phyloP scores from a whole-genome alignment of 2,888 invertebrate genomes.

The Ecdyonurus torrentis region DNA sequence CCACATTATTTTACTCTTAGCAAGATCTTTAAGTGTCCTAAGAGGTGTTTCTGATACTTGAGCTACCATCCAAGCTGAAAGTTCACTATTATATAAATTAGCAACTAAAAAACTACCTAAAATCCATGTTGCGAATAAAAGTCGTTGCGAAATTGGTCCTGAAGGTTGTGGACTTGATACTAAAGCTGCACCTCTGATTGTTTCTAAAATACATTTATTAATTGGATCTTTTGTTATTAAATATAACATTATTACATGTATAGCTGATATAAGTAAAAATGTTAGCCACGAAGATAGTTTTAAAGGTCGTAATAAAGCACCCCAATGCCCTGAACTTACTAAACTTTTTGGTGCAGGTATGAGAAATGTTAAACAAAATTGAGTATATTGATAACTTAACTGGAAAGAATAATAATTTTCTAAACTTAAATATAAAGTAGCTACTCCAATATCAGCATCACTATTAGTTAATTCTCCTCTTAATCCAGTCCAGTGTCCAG shows the following conservation, averaged over 20 bases:
- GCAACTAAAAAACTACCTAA: background rate
- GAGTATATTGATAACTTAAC: background rate
- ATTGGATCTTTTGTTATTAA: background rate
- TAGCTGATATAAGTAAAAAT: background rate
- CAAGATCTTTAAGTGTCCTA: background rate
- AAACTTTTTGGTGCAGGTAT: background rate
- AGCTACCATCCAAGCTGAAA: constrained; percentile 1
- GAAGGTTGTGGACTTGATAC: background rate
- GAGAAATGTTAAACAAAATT: background rate
- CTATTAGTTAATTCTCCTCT: background rate
- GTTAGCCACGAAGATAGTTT: background rate
- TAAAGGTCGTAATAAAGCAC: background rate
- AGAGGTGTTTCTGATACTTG: background rate
- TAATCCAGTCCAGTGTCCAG: constrained; percentile 1
- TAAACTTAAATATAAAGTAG: background rate
- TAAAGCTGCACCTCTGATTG: background rate
- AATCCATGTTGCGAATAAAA: background rate
- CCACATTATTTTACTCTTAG: background rate
- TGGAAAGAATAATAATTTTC: background rate
- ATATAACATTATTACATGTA: background rate
- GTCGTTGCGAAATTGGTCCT: background rate
- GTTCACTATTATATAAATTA: background rate
- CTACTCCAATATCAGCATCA: background rate
- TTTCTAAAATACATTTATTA: background rate
- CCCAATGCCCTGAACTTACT: background rate